A percentile compares a stretch with the other conserved stretches of the same genome.
Conservation (phyloP, 1,140 invertebrate species). For the Dreissena rostriformis region DNA sequence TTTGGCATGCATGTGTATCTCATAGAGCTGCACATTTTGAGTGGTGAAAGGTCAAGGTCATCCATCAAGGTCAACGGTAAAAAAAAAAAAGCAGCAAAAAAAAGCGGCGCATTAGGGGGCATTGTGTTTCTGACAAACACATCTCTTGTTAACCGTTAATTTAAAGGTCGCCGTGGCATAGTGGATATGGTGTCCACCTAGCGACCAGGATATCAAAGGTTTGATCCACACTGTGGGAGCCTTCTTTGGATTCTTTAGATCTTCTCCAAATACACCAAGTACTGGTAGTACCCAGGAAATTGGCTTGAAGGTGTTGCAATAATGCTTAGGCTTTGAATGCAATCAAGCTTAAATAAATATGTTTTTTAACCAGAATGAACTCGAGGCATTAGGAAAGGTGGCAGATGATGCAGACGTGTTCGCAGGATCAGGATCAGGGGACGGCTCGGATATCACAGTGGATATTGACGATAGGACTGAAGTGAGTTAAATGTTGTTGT, state of each 20-base stretch:
- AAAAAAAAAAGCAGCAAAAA: too few relatives aligned
- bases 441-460: slow-evolving; percentile 1
- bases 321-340: neutral
- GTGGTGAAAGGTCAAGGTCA: too few relatives aligned
- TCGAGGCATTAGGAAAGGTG: neutral
- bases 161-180: too few relatives aligned
- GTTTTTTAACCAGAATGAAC: neutral
- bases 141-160: too few relatives aligned
- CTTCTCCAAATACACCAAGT: too few relatives aligned
- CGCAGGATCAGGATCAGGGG: slow-evolving; percentile 21
- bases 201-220: neutral
- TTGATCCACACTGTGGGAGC: neutral
- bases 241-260: neutral
- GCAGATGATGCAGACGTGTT: neutral
- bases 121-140: too few relatives aligned
- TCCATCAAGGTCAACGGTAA: too few relatives aligned
- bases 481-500: neutral
- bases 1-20: too few relatives aligned
- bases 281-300: too few relatives aligned
- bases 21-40: too few relatives aligned
- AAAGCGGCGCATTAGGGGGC: too few relatives aligned
- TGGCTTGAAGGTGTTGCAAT: neutral
- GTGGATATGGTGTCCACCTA: neutral
- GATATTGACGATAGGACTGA: slow-evolving; percentile 19
- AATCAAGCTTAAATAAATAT: neutral